These are phyloP conservation scores for Spea hammondii DNA, from an alignment of 2,797 vertebrate species.

Conservation along the genomic window DNA sequence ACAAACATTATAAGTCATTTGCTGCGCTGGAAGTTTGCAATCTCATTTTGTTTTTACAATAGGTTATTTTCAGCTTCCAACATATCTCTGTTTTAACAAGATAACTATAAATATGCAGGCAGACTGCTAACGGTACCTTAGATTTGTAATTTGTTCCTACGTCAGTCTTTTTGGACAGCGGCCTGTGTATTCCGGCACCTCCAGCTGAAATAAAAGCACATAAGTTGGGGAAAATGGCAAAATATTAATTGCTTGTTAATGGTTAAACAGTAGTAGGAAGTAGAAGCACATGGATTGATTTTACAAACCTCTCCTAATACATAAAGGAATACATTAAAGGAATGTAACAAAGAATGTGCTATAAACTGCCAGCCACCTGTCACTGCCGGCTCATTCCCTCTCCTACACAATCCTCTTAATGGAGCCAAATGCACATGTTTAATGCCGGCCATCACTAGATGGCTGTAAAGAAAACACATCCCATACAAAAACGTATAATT, in stretches of 20 bases:
- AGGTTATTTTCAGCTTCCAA: no score
- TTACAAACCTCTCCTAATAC: no score
- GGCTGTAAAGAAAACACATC: no score
- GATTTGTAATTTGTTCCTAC: conserved; percentile 80
- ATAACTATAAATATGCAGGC: not conserved
- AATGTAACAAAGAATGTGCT: no score
- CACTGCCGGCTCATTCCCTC: not conserved
- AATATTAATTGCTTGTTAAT: not conserved
- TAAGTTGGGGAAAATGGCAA: not conserved
- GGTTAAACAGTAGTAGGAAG: no score
- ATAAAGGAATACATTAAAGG: not conserved
- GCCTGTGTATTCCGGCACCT: conserved; percentile 90
- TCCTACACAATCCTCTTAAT: not conserved
- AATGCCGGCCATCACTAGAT: not conserved
- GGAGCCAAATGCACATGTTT: not conserved
- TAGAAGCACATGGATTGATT: no score
- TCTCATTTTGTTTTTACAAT: no score
- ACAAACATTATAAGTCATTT: no score
- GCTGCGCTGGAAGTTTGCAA: no score
- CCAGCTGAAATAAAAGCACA: conserved; percentile 73
- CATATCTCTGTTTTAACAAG: no score
- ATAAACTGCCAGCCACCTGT: not conserved
- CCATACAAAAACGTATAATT: no score
- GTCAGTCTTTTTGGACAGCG: conserved; percentile 65
- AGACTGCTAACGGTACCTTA: conserved; percentile 71